A percentile compares a stretch with the other conserved stretches of the same genome.
Evolutionary conservation across 2,113 vertebrate genomes (phyloP).

Genomic region (Pionites leucogaster): DNA sequence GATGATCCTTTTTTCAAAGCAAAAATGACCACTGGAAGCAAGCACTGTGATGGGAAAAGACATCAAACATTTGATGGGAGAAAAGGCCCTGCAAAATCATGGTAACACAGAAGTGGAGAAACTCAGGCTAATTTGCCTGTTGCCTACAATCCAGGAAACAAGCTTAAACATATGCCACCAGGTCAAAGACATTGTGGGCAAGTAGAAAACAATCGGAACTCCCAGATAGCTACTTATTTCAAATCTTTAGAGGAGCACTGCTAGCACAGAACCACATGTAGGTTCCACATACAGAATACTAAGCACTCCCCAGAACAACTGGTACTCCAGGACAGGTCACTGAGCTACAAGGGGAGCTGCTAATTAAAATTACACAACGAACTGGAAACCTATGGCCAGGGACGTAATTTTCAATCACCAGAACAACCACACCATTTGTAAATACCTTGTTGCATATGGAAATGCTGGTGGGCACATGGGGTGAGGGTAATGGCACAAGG

Average conservation of each 20-base stretch:
- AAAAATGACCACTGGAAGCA: not conserved
- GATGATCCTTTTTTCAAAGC: not conserved
- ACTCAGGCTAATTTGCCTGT: not conserved
- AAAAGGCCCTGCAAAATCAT: not conserved
- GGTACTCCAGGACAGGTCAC: not conserved
- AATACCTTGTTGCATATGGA: rapidly evolving
- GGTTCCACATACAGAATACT: not conserved
- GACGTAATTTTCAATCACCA: not conserved
- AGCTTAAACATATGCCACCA: not conserved
- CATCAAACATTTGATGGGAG: not conserved
- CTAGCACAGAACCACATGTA: not conserved
- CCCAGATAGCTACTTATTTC: not conserved
- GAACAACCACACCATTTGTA: not conserved
- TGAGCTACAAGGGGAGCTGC: not conserved
- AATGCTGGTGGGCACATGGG: rapidly evolving
- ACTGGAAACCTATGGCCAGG: not conserved
- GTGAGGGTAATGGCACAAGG: not conserved
- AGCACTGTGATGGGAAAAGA: not conserved
- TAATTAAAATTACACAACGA: not conserved
- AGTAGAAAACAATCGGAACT: not conserved
- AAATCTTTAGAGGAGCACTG: not conserved
- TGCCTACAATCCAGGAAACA: not conserved
- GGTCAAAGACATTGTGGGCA: not conserved
- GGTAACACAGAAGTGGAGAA: not conserved
- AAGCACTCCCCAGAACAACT: not conserved